These are phyloP conservation scores for Drosophila insularis DNA, from an alignment of 1,140 invertebrate genomes.

Conservation along the genomic window DNA sequence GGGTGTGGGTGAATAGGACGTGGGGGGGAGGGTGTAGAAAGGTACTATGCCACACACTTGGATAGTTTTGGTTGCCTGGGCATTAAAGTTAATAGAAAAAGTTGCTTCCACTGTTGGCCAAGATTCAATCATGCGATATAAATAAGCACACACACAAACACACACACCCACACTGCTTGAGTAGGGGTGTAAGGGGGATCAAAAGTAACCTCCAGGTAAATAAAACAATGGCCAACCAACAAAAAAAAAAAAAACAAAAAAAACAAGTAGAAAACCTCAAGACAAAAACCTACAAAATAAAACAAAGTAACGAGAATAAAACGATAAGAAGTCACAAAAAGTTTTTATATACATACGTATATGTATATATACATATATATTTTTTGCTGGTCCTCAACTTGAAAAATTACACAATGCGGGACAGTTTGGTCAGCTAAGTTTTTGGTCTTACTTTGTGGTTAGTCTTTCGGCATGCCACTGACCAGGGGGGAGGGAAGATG, in stretches of 20 bases:
- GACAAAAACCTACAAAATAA: constrained; percentile 28
- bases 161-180: constrained; percentile 28
- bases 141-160: constrained; percentile 61
- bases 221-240: constrained; percentile 74
- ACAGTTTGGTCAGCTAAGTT: constrained; percentile 66
- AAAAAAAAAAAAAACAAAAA: constrained; percentile 24
- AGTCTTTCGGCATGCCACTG: background rate
- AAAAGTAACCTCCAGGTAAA: constrained; percentile 60
- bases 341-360: constrained; percentile 34
- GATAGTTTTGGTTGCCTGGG: constrained; percentile 52
- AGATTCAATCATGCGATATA: constrained; percentile 81
- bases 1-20: background rate
- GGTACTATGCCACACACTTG: constrained; percentile 42
- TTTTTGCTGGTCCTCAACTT: constrained; percentile 54
- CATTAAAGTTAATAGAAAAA: constrained; percentile 81
- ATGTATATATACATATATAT: background rate
- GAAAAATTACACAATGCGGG: constrained; percentile 80
- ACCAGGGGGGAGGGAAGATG: constrained; percentile 9
- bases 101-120: constrained; percentile 70
- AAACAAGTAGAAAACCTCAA: no score
- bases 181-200: constrained; percentile 14
- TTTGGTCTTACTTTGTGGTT: constrained; percentile 34
- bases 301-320: constrained; percentile 44
- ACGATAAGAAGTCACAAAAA: constrained; percentile 77
- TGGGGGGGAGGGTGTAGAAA: background rate